Evolutionary conservation across 2,113 vertebrate genomes (phyloP), one percentile per base, ranked within the genome.

Genomic region (Corythornis madagascariensis): DNA sequence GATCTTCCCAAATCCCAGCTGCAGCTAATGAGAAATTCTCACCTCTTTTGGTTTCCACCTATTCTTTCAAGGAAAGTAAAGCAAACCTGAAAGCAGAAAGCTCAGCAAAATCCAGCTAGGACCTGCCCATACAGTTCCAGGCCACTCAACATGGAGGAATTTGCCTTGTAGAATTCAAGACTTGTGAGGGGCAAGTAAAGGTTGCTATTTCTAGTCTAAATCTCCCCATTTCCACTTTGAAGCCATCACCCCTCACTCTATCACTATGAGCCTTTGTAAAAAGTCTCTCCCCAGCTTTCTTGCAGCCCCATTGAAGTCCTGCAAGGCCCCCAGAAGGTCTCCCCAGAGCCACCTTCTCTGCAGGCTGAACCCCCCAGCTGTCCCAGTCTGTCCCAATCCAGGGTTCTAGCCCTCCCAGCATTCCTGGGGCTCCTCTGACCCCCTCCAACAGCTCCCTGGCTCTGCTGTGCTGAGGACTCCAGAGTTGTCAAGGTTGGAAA

Each of bases 61-160:
- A 59, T 21, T 78, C 80, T 86, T 92, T 87, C 10, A 14, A 92
- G 90, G 72, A 95, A 86, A 65, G 31, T 67, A 95, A 86, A 65
- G 31, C 55, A 95, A 67, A 79, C 48, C 69, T n/a, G 45, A 59
- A 65, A 90, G 86, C 33, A 48, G 56, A 94, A 60, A 93, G 77
- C 86, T 96, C 89, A 92, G 93, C 91, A 64, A 33, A 93, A 92
- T 56, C 83, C 78, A 85, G 74, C 63, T 35, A 0, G 55, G 80
- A 94, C 92, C 77, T 94, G 90, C 77, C 83, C 28, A 4, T 92
- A 86, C 83, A 61, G 83, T 86, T 86, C 57, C 70, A 20, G 40
- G 11, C 7, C 70, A 88, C 47, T 38, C 21, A 43, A 14, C 11
- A 18, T 7, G 1, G 52, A 71, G 65, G 61, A 64, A 91, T 86